Percentiles rank a stretch among this genome's conserved stretches.
Conservation (phyloP, 1,140 invertebrate genomes). For the Bacillus rossius region DNA sequence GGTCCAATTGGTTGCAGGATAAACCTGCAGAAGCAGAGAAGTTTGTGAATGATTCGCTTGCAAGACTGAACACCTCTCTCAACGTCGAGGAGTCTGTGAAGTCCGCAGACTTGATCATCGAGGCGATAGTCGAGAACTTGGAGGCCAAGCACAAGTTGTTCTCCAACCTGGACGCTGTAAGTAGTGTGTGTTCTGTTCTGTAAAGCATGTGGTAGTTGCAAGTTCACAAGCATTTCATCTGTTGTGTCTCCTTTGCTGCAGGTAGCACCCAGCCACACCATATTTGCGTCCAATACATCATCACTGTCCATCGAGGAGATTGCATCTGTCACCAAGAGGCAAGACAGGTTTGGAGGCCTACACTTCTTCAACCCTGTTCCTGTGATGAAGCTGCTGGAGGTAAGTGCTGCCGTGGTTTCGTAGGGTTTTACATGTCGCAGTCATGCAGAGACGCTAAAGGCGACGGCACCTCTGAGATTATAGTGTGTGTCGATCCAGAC, state of each 20-base stretch:
- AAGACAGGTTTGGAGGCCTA: conserved; percentile 69
- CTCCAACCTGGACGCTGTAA: conserved; percentile 50
- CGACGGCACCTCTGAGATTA: no score
- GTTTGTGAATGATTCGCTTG: conserved; percentile 58
- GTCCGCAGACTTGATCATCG: conserved; percentile 71
- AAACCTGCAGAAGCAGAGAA: conserved; percentile 55
- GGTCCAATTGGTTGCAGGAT: no score
- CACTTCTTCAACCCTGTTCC: conserved; percentile 94
- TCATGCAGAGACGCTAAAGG: no score
- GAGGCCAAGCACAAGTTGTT: conserved; percentile 76
- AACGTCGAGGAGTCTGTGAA: conserved; percentile 54
- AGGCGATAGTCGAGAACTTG: conserved; percentile 85
- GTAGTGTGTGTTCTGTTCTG: conserved; percentile 10
- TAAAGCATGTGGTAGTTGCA: not conserved
- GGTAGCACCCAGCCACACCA: conserved; percentile 58
- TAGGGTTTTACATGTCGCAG: no score
- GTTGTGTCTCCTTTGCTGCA: conserved; percentile 33
- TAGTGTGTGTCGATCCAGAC: no score
- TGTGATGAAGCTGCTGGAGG: conserved; percentile 85
- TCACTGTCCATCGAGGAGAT: conserved; percentile 82
- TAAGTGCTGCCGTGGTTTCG: no score
- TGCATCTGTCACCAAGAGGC: conserved; percentile 58
- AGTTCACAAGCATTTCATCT: not conserved
- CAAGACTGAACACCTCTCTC: conserved; percentile 54
- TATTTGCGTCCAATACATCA: conserved; percentile 87